Conservation (phyloP, 2,113 vertebrate genomes). For the Prunella fulvescens region DNA sequence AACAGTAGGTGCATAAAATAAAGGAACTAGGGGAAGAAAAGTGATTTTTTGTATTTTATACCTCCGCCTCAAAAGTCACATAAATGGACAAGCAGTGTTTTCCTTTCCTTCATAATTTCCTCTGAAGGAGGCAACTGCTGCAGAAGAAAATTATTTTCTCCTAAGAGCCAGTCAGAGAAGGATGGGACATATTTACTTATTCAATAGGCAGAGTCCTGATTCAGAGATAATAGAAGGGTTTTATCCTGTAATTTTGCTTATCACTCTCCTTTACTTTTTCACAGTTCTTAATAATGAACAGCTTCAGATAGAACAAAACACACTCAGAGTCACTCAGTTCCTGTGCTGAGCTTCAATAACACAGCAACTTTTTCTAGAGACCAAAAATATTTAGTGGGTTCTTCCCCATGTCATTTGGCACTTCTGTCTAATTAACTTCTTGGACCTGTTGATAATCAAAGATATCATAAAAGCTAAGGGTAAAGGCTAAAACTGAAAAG, state of each 20-base stretch:
- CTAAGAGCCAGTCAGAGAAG: neutral
- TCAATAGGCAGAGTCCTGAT: neutral
- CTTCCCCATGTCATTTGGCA: neutral
- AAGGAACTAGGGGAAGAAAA: neutral
- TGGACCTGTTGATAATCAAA: neutral
- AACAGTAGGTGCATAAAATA: neutral
- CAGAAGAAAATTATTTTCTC: neutral
- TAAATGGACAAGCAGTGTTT: neutral
- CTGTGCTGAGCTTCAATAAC: neutral
- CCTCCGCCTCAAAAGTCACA: neutral
- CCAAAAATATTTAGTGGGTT: neutral
- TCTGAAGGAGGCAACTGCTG: neutral
- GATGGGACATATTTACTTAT: neutral
- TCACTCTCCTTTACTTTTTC: neutral
- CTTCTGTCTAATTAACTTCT: neutral
- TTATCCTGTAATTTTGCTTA: conserved; percentile 3
- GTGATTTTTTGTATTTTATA: neutral
- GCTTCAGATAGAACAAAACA: neutral
- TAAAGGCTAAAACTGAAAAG: neutral
- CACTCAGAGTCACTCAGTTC: neutral
- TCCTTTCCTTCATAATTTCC: neutral
- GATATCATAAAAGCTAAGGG: neutral
- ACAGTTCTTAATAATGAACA: neutral
- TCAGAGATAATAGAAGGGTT: neutral
- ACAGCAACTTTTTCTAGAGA: neutral